phyloP scores from a whole-genome alignment of 2,888 invertebrate species.

The Epinotia demarniana region DNA sequence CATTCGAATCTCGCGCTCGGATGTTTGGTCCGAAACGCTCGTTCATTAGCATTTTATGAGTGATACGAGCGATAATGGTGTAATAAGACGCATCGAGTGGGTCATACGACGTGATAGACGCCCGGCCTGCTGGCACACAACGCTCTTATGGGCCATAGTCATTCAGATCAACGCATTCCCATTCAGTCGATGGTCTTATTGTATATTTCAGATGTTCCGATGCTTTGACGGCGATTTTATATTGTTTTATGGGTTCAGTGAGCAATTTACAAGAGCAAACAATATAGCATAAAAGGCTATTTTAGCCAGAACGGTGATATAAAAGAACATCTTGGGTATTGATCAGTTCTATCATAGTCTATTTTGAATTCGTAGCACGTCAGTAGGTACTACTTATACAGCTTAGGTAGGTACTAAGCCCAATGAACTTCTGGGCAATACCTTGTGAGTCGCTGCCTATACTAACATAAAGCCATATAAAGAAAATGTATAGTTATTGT shows the following conservation, averaged over 20 bases:
- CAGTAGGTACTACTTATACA: not conserved
- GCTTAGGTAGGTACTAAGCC: not conserved
- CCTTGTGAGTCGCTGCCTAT: not conserved
- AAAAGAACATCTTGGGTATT: constrained; percentile 10
- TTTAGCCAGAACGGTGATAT: constrained; percentile 13
- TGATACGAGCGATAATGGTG: constrained; percentile 84
- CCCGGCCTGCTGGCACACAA: constrained; percentile 69
- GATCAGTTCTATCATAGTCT: constrained; percentile 8
- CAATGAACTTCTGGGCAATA: not conserved
- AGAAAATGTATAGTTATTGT: constrained; percentile 5
- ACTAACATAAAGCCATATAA: not conserved
- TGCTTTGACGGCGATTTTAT: constrained; percentile 57
- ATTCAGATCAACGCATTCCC: constrained; percentile 69
- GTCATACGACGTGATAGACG: constrained; percentile 79
- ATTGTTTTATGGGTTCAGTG: constrained; percentile 62
- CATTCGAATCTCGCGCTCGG: constrained; percentile 84
- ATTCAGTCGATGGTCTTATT: constrained; percentile 72
- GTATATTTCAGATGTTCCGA: constrained; percentile 65
- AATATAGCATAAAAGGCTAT: constrained; percentile 23
- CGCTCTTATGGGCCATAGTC: constrained; percentile 73
- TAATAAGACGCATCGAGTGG: constrained; percentile 82
- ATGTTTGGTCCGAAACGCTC: constrained; percentile 82
- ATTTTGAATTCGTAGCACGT: constrained; percentile 6
- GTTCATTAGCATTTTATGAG: constrained; percentile 85
- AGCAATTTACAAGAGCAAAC: constrained; percentile 56